A percentile compares a stretch with the other conserved stretches of the same genome.
Evolutionary conservation across 2,113 vertebrate species (phyloP).

Genomic region (Hippocampus abdominalis): DNA sequence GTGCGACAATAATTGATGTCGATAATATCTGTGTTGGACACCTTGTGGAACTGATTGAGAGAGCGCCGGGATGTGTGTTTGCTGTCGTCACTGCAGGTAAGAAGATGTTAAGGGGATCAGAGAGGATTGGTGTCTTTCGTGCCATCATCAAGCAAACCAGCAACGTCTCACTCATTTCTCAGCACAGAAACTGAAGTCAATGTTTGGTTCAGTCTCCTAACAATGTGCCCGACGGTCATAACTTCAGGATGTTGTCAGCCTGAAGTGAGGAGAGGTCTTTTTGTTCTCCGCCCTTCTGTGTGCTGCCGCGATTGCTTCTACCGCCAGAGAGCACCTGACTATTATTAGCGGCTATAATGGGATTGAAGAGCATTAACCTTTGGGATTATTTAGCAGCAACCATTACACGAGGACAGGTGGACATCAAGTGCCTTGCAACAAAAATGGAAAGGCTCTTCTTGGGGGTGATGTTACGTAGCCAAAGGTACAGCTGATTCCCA

Average conservation of each 20-base stretch:
- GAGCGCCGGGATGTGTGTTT: slow-evolving; percentile 46
- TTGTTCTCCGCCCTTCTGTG: slow-evolving; percentile 4
- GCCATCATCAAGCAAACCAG: slow-evolving; percentile 33
- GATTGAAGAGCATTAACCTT: slow-evolving; percentile 58
- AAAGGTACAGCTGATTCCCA: slow-evolving; percentile 44
- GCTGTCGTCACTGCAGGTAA: slow-evolving; percentile 69
- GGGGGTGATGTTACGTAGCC: slow-evolving; percentile 24
- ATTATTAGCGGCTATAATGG: slow-evolving; percentile 61
- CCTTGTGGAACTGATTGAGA: slow-evolving; percentile 32
- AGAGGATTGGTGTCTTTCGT: slow-evolving; percentile 68
- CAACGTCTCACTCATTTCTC: not conserved
- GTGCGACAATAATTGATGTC: not conserved
- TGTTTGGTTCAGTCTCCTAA: not conserved
- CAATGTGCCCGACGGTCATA: not conserved
- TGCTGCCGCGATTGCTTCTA: slow-evolving; percentile 51
- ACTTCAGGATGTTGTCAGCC: not conserved
- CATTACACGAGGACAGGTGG: slow-evolving; percentile 56
- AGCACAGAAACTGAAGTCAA: slow-evolving; percentile 10
- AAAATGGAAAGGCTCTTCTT: slow-evolving; percentile 54
- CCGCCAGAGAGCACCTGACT: slow-evolving; percentile 40
- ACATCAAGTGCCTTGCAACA: slow-evolving; percentile 48
- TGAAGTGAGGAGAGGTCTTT: not conserved
- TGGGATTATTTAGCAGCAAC: slow-evolving; percentile 58
- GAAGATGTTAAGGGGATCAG: slow-evolving; percentile 73
- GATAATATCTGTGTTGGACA: not conserved